Conservation (phyloP, 1,140 invertebrate species). For the Physella acuta region DNA sequence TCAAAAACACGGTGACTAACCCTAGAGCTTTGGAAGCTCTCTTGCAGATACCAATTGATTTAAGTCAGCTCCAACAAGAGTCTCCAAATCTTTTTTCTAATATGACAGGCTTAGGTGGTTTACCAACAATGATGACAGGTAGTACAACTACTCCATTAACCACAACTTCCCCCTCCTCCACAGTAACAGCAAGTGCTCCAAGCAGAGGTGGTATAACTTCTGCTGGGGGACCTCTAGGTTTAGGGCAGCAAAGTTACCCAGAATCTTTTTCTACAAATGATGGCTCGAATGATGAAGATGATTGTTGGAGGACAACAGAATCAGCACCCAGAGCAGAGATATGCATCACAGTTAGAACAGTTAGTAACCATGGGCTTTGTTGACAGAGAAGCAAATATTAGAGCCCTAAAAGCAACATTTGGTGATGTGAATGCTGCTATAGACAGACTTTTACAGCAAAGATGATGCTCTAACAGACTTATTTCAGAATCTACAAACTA, state of each 20-base stretch:
- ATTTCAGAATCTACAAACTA: neutral
- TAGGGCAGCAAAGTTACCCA: slow-evolving; percentile 48
- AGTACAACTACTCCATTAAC: neutral
- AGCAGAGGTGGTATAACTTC: slow-evolving; percentile 48
- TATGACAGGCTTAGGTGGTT: neutral
- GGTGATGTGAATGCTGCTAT: slow-evolving; percentile 97
- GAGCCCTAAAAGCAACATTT: slow-evolving; percentile 93
- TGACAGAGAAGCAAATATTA: slow-evolving; percentile 96
- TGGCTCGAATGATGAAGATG: slow-evolving; percentile 81
- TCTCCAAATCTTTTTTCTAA: slow-evolving; percentile 69
- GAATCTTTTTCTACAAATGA: slow-evolving; percentile 72
- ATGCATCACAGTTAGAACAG: slow-evolving; percentile 92
- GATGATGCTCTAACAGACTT: slow-evolving; percentile 34
- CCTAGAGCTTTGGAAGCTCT: slow-evolving; percentile 90
- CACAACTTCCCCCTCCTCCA: slow-evolving; percentile 40
- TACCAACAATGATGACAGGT: neutral
- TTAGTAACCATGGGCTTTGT: slow-evolving; percentile 96
- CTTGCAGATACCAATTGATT: slow-evolving; percentile 92
- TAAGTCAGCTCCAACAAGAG: slow-evolving; percentile 84
- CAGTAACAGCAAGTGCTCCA: slow-evolving; percentile 60
- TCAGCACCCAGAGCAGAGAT: slow-evolving; percentile 83
- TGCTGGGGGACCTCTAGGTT: slow-evolving; percentile 40
- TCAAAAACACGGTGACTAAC: slow-evolving; percentile 85
- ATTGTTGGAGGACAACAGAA: slow-evolving; percentile 49
- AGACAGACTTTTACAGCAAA: slow-evolving; percentile 65